phyloP scores from a whole-genome alignment of 1,140 invertebrate species.

The Drosophila pectinifera region DNA sequence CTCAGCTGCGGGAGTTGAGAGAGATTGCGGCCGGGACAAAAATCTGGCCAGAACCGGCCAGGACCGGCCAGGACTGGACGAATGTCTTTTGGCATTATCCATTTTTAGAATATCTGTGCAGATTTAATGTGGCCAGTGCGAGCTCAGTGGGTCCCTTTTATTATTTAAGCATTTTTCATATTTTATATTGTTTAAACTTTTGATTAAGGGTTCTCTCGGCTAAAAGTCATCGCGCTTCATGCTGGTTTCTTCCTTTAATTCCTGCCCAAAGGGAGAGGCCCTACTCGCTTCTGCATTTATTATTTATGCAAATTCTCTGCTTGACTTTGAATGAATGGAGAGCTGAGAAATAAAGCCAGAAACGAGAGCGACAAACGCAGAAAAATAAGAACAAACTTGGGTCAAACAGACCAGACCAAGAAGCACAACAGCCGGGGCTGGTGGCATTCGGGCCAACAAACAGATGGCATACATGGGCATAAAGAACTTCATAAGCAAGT shows the following conservation, averaged over 20 bases:
- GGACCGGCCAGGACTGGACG: no score
- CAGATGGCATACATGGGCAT: conserved; percentile 76
- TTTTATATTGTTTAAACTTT: conserved; percentile 80
- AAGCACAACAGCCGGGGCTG: conserved; percentile 25
- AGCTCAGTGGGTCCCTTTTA: conserved; percentile 10
- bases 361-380: conserved; percentile 7
- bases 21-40: conserved; percentile 26
- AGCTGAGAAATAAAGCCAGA: conserved; percentile 28
- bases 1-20: conserved; percentile 12
- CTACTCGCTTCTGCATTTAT: conserved; percentile 49
- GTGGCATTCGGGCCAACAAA: conserved; percentile 62
- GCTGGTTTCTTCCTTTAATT: conserved; percentile 39
- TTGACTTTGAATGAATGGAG: conserved; percentile 56
- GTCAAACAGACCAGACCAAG: conserved; percentile 27
- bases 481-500: conserved; percentile 72
- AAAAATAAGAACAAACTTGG: neutral
- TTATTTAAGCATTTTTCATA: conserved; percentile 65
- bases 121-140: conserved; percentile 10
- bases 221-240: conserved; percentile 23
- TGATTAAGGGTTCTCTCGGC: conserved; percentile 71
- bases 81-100: conserved; percentile 43
- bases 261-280: no score
- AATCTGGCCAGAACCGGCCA: no score
- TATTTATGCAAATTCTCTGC: conserved; percentile 71
- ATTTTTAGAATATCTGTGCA: conserved; percentile 67